Evolutionary conservation across 2,888 invertebrate genomes (phyloP), one percentile per base, ranked within the genome.

Genomic region (Diplolepis rosae): DNA sequence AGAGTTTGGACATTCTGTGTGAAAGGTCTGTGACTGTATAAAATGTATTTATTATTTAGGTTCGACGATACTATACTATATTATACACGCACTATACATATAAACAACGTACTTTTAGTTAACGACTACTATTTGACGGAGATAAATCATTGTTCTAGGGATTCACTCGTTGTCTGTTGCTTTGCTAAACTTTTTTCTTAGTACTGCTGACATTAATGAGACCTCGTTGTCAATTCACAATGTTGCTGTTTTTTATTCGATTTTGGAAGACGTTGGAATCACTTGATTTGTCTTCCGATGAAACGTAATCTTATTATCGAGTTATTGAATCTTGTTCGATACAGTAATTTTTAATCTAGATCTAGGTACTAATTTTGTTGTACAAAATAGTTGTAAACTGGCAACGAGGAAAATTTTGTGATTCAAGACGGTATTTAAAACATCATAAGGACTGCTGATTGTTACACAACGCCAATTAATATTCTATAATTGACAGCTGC

Each of bases 41-140:
- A 88, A 88, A 87, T 88, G 87, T 88, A 88, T 88, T 88, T 88
- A 88, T 88, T 88, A 86, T 87, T 88, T 88, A 87, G 87, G 84
- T 88, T 88, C 82, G 85, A 88, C 84, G 85, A 85, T 83, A 85
- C 84, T 82, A 82, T 84, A 84, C 83, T 86, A 84, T 84, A 77
- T 84, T 86, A 84, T 81, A 83, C 83, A 83, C 84, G 77, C 77
- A 78, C 77, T 86, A 85, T 83, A 83, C 83, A 85, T 75, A 76
- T 75, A 66, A 45, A 83, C 78, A 76, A 79, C 72, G 74, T 84
- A 86, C 81, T 83, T 85, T 87, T 85, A 87, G 86, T 87, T 87
- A 86, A 84, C 79, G 83, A 86, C 81, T 79, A 82, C 77, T 77
- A 80, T 80, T 82, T 73, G 82, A 86, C 84, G 77, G 80, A 86